phyloP scores from a whole-genome alignment of 2,888 invertebrate species.

The Idaea straminata region DNA sequence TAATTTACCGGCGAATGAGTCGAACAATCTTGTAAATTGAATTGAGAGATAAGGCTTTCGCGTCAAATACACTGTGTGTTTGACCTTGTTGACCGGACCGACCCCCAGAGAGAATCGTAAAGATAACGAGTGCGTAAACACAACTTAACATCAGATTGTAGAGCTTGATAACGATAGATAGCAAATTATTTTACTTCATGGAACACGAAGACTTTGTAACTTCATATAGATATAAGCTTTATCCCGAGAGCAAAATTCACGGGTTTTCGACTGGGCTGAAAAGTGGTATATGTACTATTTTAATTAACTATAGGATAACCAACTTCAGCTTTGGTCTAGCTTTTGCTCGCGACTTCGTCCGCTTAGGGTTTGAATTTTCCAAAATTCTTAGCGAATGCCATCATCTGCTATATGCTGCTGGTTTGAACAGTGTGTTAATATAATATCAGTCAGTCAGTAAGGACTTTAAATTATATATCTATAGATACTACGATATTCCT shows the following conservation, averaged over 20 bases:
- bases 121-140: constrained; percentile 18
- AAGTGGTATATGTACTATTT: not conserved
- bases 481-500: not conserved
- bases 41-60: constrained; percentile 70
- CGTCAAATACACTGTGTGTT: constrained; percentile 31
- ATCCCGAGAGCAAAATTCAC: not conserved
- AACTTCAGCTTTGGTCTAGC: no score
- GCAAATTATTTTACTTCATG: not conserved
- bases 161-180: not conserved
- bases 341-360: no score
- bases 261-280: not conserved
- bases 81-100: constrained; percentile 43
- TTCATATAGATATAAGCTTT: not conserved
- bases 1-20: constrained; percentile 60
- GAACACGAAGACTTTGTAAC: not conserved
- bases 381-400: no score
- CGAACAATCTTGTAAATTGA: constrained; percentile 64
- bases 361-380: no score
- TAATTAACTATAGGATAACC: no score
- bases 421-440: no score
- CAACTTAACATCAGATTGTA: not conserved
- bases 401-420: no score
- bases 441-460: no score
- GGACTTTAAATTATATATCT: no score
- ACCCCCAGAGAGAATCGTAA: constrained; percentile 39